These are phyloP conservation scores for Rotaria macrura DNA, from an alignment of 2,888 invertebrate species.

Conservation along the genomic window DNA sequence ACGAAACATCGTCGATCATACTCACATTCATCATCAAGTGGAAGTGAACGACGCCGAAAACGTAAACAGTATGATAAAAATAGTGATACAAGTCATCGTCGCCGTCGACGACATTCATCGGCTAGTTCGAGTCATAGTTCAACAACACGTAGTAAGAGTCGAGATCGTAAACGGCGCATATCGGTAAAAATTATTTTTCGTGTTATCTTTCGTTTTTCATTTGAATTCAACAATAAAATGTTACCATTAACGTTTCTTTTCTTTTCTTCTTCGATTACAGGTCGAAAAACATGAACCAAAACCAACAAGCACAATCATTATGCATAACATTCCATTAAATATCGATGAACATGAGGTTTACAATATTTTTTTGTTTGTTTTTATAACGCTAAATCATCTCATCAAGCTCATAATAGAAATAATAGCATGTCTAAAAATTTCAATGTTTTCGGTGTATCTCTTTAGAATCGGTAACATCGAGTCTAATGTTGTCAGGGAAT, in stretches of 20 bases:
- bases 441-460: too few relatives aligned
- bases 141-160: neutral
- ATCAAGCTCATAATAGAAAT: too few relatives aligned
- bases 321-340: neutral
- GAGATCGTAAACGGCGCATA: neutral
- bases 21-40: slow-evolving; percentile 14
- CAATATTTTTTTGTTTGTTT: neutral
- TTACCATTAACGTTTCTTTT: neutral
- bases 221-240: neutral
- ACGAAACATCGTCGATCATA: slow-evolving; percentile 3
- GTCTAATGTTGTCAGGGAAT: too few relatives aligned
- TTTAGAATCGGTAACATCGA: too few relatives aligned
- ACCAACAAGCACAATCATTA: neutral
- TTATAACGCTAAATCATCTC: too few relatives aligned
- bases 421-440: too few relatives aligned
- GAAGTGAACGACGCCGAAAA: neutral
- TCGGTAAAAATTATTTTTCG: neutral
- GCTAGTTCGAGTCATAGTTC: slow-evolving; percentile 13
- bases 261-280: neutral
- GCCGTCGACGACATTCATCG: neutral
- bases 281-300: neutral
- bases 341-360: neutral
- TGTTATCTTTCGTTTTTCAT: too few relatives aligned
- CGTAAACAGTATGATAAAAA: neutral
- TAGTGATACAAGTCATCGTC: neutral